Conservation (phyloP, 1,140 invertebrate species). For the Pseudobourletiella spinata region DNA sequence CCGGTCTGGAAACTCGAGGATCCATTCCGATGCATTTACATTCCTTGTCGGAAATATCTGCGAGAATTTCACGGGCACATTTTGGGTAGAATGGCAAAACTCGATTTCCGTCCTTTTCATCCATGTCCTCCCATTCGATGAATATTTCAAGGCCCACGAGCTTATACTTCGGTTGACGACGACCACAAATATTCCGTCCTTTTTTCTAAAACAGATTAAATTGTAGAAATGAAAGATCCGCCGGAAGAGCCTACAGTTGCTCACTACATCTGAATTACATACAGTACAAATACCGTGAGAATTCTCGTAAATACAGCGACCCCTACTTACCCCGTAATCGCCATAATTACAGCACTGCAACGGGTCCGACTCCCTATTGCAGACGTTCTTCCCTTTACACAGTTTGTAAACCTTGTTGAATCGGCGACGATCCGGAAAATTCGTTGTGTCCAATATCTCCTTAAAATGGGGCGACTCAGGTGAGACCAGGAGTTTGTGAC, state of each 20-base stretch:
- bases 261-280: too few species aligned
- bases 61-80: slow-evolving; percentile 41
- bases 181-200: slow-evolving; percentile 90
- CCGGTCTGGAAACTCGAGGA: slow-evolving; percentile 87
- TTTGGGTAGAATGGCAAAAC: slow-evolving; percentile 89
- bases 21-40: slow-evolving; percentile 93
- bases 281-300: too few species aligned
- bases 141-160: slow-evolving; percentile 81
- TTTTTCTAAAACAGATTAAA: slow-evolving; percentile 55
- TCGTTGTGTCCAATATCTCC: background rate
- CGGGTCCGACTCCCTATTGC: background rate
- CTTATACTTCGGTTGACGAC: slow-evolving; percentile 89
- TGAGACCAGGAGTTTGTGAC: background rate
- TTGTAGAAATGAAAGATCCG: too few species aligned
- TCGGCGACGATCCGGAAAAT: background rate
- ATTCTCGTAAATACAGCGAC: too few species aligned
- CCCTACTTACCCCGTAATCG: background rate
- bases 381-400: background rate
- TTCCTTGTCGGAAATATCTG: slow-evolving; percentile 67
- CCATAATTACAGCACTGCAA: background rate
- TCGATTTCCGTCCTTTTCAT: slow-evolving; percentile 95
- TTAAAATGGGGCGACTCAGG: background rate
- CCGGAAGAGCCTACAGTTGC: too few species aligned
- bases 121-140: slow-evolving; percentile 96
- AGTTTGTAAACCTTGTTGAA: background rate